Evolutionary conservation across 2,113 vertebrate species (phyloP).

Genomic region (Uria lomvia): DNA sequence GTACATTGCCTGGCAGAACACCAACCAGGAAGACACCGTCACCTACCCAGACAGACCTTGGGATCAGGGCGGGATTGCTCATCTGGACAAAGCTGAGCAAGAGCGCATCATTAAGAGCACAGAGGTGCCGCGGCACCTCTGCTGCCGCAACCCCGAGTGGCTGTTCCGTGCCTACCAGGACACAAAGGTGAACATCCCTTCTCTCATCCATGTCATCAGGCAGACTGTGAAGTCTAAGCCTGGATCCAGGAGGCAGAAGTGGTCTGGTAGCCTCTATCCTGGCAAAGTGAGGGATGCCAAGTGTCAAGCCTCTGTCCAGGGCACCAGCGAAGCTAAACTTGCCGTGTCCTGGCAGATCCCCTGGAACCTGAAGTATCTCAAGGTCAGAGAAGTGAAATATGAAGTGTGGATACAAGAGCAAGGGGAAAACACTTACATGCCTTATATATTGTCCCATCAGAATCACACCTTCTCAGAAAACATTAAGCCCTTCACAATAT

Average conservation of each 20-base stretch:
- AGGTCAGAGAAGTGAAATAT: slow-evolving; percentile 93
- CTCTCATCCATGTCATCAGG: slow-evolving; percentile 82
- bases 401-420: slow-evolving; percentile 99
- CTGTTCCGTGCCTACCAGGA: slow-evolving; percentile 98
- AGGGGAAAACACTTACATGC: slow-evolving; percentile 98
- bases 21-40: slow-evolving; percentile 81
- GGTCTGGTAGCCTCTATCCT: slow-evolving; percentile 82
- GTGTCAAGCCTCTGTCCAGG: slow-evolving; percentile 90
- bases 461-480: slow-evolving; percentile 98
- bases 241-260: slow-evolving; percentile 76
- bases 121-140: slow-evolving; percentile 90
- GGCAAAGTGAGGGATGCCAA: slow-evolving; percentile 89
- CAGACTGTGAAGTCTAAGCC: slow-evolving; percentile 82
- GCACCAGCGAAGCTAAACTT: slow-evolving; percentile 86
- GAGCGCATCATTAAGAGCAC: slow-evolving; percentile 86
- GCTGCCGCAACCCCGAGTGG: slow-evolving; percentile 96
- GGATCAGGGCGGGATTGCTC: slow-evolving; percentile 94
- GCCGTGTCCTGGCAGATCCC: slow-evolving; percentile 94
- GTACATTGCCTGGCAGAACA: slow-evolving; percentile 93
- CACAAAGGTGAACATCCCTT: slow-evolving; percentile 87
- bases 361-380: slow-evolving; percentile 95
- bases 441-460: slow-evolving; percentile 92
- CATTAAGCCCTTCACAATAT: slow-evolving; percentile 96
- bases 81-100: slow-evolving; percentile 87
- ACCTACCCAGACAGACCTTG: slow-evolving; percentile 87